Base-by-base conservation (phyloP, 1,140 invertebrate genomes). In the Drosophila novamexicana region DNA sequence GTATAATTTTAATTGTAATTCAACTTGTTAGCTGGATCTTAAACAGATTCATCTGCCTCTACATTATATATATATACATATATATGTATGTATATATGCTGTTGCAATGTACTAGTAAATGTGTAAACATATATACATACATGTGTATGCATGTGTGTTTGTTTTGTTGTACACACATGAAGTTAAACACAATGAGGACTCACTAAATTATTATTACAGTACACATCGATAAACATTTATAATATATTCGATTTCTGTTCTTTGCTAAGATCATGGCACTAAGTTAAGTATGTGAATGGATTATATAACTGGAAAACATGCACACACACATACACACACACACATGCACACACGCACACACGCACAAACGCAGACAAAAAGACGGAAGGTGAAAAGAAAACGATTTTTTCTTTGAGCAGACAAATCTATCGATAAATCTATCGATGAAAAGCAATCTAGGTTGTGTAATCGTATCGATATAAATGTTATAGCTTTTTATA, bases 221-320 rank as follows among this genome's bases (percentile, higher is more conserved):
- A 67, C 72, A 71, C 65, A 71, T 70, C 65, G 61, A 82, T 82
- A 82, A 71, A 83, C 49, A 71, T 44, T 74, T 50, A 53, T 64
- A 56, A 44, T 54, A 12, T 67, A 72, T 50, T 45, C 42, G 40
- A 29, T 56, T 40, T 56, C 29, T 32, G 32, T 37, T 66, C 32
- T 14, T 68, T 58, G 61, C 64, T 65, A 74, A 59, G 58, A 67
- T 77, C 64, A 73, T 84, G 81, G 74, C 81, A 84, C 81, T 85
- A 84, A 49, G 22, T 61, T 68, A 36, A 54, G 8, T 53, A 73
- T 54, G 39, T 47, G 64, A 32, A 45, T 58, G 36, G 9, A 10
- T 22, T 22, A 29, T 29, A 29, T 29, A 29, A 47, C 44, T 16
- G 2, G 14, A 8, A 45, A 14, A 47, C 16, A 47, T 8, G 18